phyloP scores from a whole-genome alignment of 2,113 vertebrate species.

The Globicephala melas region DNA sequence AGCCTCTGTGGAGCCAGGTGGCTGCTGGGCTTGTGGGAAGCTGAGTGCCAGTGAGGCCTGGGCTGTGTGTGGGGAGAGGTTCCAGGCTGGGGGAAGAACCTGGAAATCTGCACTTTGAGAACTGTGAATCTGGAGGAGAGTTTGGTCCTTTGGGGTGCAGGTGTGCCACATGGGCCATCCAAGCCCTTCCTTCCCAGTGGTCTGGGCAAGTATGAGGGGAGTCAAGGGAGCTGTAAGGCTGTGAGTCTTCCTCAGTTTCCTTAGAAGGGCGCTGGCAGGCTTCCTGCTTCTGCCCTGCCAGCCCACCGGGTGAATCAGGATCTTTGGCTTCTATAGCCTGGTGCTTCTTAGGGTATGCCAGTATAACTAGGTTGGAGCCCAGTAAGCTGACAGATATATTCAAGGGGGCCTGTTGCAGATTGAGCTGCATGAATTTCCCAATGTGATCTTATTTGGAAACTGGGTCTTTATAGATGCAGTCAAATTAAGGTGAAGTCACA shows the following conservation, averaged over 20 bases:
- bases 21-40: background rate
- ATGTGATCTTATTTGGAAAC: background rate
- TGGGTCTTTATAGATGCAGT: background rate
- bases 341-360: background rate
- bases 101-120: background rate
- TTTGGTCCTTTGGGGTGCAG: background rate
- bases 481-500: background rate
- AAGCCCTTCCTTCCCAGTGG: background rate
- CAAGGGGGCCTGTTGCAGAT: background rate
- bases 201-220: background rate
- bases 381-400: background rate
- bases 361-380: background rate
- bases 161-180: fast-evolving
- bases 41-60: background rate
- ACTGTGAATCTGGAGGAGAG: background rate
- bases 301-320: background rate
- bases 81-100: background rate
- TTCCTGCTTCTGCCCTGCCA: background rate
- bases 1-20: background rate
- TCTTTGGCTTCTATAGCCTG: background rate
- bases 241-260: background rate
- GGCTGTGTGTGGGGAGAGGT: background rate
- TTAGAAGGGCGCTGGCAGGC: background rate
- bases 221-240: background rate
- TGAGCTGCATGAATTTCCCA: background rate